These are phyloP conservation scores for Chymomyza fuscimana DNA, from an alignment of 2,888 invertebrate genomes.

Conservation along the genomic window DNA sequence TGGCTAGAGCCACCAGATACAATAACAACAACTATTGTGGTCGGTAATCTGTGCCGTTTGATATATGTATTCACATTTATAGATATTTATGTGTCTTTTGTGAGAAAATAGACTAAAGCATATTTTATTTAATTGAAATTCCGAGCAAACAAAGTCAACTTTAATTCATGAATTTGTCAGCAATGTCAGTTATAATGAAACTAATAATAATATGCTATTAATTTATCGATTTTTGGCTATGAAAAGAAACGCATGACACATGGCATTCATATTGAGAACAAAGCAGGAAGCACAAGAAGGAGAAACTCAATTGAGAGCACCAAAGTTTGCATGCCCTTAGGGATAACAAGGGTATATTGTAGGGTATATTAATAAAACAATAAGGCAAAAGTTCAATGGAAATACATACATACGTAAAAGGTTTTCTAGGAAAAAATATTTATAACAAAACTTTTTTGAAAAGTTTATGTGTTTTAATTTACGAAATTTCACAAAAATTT, in stretches of 20 bases:
- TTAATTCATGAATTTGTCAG: not conserved
- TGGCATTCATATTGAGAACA: not conserved
- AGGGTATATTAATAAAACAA: too few species aligned
- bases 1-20: slow-evolving; percentile 14
- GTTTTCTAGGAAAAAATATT: too few species aligned
- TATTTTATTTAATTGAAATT: not conserved
- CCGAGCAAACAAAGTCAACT: not conserved
- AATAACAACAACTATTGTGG: not conserved
- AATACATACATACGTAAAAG: too few species aligned
- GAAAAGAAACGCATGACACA: not conserved
- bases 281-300: not conserved
- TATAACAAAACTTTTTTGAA: too few species aligned
- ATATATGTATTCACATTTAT: not conserved
- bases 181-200: not conserved
- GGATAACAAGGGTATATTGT: not conserved
- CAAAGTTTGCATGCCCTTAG: not conserved
- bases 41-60: not conserved
- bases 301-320: not conserved
- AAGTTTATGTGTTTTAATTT: too few species aligned
- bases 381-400: too few species aligned
- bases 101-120: not conserved
- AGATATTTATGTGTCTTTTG: not conserved
- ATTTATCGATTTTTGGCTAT: not conserved
- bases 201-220: not conserved
- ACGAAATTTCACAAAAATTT: too few species aligned